Evolutionary conservation across 2,797 vertebrate genomes (phyloP).

Genomic region (Hypotaenidia philippensis): DNA sequence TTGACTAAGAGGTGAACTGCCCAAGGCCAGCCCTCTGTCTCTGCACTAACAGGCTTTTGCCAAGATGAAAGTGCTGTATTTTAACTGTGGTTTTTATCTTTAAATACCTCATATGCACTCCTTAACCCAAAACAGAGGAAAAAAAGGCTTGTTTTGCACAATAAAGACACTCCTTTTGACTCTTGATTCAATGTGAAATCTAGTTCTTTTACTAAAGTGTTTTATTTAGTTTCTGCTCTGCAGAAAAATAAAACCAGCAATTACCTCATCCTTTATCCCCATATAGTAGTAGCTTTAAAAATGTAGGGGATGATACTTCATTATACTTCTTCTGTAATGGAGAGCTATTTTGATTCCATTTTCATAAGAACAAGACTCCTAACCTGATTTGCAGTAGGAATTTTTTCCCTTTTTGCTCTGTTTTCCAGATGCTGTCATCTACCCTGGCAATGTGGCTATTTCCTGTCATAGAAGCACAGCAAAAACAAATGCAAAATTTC

Average conservation of each 20-base stretch:
- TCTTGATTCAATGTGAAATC: not conserved
- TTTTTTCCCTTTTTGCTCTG: not conserved
- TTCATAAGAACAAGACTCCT: not conserved
- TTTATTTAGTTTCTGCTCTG: not conserved
- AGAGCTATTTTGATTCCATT: not conserved
- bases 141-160: not conserved
- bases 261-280: not conserved
- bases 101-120: not conserved
- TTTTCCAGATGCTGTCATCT: not conserved
- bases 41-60: not conserved
- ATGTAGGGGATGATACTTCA: not conserved
- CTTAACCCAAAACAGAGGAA: not conserved
- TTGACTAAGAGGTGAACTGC: not conserved
- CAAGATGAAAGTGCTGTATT: not conserved
- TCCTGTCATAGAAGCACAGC: not conserved
- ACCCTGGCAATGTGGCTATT: not conserved
- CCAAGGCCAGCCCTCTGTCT: not conserved
- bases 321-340: not conserved
- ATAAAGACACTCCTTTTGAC: not conserved
- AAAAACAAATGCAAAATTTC: constrained; percentile 37
- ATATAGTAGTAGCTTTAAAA: not conserved
- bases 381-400: not conserved
- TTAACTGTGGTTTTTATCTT: not conserved
- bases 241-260: not conserved
- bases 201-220: not conserved